Evolutionary conservation across 2,113 vertebrate genomes (phyloP), one percentile per base, ranked within the genome.

Genomic region (Odobenus rosmarus): DNA sequence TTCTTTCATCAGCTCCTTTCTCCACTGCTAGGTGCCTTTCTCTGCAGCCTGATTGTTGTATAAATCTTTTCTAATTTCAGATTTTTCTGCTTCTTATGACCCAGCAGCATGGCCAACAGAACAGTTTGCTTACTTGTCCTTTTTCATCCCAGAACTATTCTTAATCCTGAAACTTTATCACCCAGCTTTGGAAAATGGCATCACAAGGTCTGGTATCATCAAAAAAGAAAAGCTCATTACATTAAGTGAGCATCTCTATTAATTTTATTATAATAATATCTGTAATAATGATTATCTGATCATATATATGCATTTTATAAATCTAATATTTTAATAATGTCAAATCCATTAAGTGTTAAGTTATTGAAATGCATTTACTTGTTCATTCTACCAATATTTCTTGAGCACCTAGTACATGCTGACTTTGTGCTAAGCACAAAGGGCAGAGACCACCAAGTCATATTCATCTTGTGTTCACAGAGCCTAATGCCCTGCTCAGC

Each of bases 321-420:
- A 23, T 26, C 21, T 31, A 46, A 74, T 59, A 62, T 80, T 92
- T 95, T 61, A 95, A n/a, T 83, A 67, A 90, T 55, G 81, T 77
- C 76, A 79, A 64, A 90, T 71, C 13, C 19, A 88, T 88, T 85
- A 76, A 90, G 59, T 90, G 24, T 49, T 87, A 88, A 91, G 11
- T 85, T 61, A 79, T 59, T 93, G n/a, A 91, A 57, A 71, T 77
- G 12, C 7, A 82, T 24, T 93, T 49, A 42, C 13, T 82, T 42
- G 23, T 36, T 69, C 13, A 96, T 57, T 55, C 12, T 49, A 88
- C 11, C 6, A n/a, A 3, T 94, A 83, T 74, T 91, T 85, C 28
- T 57, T 80, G 74, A 76, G 16, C 49, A 67, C 0, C 19, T 74
- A 61, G 77, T 59, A 72, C 2, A 15, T 87, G 55, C 4, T 18